Conservation (phyloP, 2,113 vertebrate genomes). For the Xiphias gladius region DNA sequence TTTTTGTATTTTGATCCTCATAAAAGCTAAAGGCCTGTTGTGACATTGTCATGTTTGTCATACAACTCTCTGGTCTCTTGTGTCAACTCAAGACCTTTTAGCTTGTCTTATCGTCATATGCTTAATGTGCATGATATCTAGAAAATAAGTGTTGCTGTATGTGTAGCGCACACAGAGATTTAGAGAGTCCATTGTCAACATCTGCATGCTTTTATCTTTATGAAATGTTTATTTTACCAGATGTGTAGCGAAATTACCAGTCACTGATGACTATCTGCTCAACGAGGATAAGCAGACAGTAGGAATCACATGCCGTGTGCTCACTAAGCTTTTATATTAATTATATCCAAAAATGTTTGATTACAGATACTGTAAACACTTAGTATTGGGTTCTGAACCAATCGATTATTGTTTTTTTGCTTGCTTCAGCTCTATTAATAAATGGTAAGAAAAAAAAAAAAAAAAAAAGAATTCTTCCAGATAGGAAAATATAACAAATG, state of each 20-base stretch:
- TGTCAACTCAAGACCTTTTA: not conserved
- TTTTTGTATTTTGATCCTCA: not conserved
- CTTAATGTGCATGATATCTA: too few species aligned
- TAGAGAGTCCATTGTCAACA: not conserved
- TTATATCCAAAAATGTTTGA: constrained; percentile 38
- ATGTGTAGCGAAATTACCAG: not conserved
- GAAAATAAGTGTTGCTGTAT: not conserved
- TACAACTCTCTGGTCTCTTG: not conserved
- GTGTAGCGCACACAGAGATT: not conserved
- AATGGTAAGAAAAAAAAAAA: too few species aligned
- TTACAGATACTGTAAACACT: not conserved
- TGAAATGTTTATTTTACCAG: not conserved
- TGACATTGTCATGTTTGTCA: not conserved
- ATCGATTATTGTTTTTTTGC: too few species aligned
- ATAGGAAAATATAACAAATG: too few species aligned
- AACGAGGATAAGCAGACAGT: not conserved
- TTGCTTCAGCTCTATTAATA: too few species aligned
- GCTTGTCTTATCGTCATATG: not conserved
- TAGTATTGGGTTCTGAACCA: too few species aligned
- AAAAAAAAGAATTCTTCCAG: too few species aligned
- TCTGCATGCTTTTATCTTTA: not conserved
- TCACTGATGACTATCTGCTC: not conserved
- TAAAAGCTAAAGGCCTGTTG: not conserved
- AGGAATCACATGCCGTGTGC: not conserved
- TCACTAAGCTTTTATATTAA: constrained; percentile 46